These are phyloP conservation scores for Dinocampus coccinellae DNA, from an alignment of 2,888 invertebrate genomes.

Conservation along the genomic window DNA sequence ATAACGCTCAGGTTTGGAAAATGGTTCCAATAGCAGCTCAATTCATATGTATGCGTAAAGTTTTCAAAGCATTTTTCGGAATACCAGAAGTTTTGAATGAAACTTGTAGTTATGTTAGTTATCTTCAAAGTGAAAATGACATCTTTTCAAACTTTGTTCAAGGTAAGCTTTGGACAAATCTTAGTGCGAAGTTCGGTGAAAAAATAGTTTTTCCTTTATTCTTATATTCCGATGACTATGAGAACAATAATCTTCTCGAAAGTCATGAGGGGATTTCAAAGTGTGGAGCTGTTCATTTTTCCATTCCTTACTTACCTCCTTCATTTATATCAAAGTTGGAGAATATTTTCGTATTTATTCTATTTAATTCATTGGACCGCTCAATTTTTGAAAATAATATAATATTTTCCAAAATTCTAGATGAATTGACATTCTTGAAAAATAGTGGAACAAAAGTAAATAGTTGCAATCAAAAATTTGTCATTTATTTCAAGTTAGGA, in stretches of 20 bases:
- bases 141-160: constrained; percentile 37
- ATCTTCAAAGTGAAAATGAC: constrained; percentile 7
- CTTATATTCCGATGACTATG: constrained; percentile 44
- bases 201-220: constrained; percentile 38
- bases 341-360: constrained; percentile 33
- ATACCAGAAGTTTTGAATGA: constrained; percentile 28
- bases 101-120: constrained; percentile 24
- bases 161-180: constrained; percentile 33
- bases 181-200: constrained; percentile 23
- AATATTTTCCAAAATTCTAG: constrained; percentile 40
- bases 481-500: constrained; percentile 40
- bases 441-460: constrained; percentile 36
- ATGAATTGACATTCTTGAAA: constrained; percentile 42
- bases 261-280: constrained; percentile 41
- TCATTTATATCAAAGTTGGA: not conserved
- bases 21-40: constrained; percentile 18
- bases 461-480: not conserved
- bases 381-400: constrained; percentile 21
- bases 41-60: constrained; percentile 33
- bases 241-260: constrained; percentile 42
- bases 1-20: constrained; percentile 13
- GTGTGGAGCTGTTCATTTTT: constrained; percentile 38
- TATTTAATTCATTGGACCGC: not conserved
- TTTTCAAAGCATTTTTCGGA: constrained; percentile 39
- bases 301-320: constrained; percentile 7